Conservation (phyloP, 2,888 invertebrate species). For the Drosophila lutescens region DNA sequence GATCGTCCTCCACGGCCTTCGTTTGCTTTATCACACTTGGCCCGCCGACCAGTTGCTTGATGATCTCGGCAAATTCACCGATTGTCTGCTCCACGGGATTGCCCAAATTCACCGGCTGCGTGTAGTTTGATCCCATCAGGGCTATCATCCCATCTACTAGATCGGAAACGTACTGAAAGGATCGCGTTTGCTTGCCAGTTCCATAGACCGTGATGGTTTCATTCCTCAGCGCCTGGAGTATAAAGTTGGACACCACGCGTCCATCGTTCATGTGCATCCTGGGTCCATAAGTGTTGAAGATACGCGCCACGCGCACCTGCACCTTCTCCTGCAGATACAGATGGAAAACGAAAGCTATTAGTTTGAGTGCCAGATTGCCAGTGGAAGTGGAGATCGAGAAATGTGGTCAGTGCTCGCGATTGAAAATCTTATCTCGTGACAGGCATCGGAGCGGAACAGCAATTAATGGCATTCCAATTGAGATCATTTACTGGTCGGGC, state of each 20-base stretch:
- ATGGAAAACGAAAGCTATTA: constrained; percentile 3
- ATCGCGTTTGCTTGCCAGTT: constrained; percentile 95
- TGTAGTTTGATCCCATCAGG: constrained; percentile 97
- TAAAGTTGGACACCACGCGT: constrained; percentile 98
- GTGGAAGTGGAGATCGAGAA: constrained; percentile 1
- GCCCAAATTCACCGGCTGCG: constrained; percentile 96
- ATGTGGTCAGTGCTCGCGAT: constrained; percentile 13
- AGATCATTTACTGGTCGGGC: constrained; percentile 51
- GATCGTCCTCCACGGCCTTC: constrained; percentile 97
- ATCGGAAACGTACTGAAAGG: constrained; percentile 99
- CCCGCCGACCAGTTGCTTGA: constrained; percentile 93
- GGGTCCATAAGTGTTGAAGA: constrained; percentile 99
- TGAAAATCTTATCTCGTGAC: constrained; percentile 44
- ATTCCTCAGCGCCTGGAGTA: constrained; percentile 97
- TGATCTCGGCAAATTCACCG: constrained; percentile 94
- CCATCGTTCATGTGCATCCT: constrained; percentile 99
- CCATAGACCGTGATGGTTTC: constrained; percentile 97
- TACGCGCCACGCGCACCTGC: constrained; percentile 97
- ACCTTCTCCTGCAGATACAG: constrained; percentile 89
- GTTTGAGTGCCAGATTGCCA: background rate
- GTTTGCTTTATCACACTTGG: constrained; percentile 92
- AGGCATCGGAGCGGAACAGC: constrained; percentile 5
- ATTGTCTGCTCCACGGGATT: constrained; percentile 99
- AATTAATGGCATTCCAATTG: constrained; percentile 42
- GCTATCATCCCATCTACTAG: constrained; percentile 96